Percentiles rank a stretch among this genome's conserved stretches.
These are phyloP conservation scores for Phrynocephalus versicolor DNA, from an alignment of 2,113 vertebrate species.

Conservation along the genomic window DNA sequence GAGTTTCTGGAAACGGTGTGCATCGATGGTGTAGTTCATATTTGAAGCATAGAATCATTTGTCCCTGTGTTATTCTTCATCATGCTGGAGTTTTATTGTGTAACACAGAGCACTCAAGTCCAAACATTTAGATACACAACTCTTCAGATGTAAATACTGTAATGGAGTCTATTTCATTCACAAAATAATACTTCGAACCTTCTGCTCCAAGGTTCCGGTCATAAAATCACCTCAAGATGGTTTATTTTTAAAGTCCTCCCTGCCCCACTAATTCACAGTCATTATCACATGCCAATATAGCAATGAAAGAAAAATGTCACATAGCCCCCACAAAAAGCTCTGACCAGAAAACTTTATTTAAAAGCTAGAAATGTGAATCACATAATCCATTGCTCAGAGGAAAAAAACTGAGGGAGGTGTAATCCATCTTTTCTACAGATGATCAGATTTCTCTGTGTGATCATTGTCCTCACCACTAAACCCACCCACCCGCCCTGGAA, in stretches of 20 bases:
- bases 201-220: no score
- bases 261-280: no score
- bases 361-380: no score
- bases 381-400: no score
- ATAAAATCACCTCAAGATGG: neutral
- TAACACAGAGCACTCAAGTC: neutral
- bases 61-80: neutral
- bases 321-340: neutral
- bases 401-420: no score
- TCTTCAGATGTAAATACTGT: neutral
- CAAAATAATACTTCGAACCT: no score
- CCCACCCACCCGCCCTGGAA: no score
- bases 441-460: no score
- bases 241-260: neutral
- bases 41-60: neutral
- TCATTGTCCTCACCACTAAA: no score
- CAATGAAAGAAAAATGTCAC: neutral
- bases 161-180: neutral
- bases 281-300: neutral
- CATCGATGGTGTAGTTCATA: neutral
- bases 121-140: neutral
- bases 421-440: no score
- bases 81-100: neutral
- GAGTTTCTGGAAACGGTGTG: neutral
- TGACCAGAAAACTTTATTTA: neutral